Evolutionary conservation across 30 jellyfish, hydroid and myxozoan species (phyloP).

Genomic region (Hydractinia symbiolongicarpus): DNA sequence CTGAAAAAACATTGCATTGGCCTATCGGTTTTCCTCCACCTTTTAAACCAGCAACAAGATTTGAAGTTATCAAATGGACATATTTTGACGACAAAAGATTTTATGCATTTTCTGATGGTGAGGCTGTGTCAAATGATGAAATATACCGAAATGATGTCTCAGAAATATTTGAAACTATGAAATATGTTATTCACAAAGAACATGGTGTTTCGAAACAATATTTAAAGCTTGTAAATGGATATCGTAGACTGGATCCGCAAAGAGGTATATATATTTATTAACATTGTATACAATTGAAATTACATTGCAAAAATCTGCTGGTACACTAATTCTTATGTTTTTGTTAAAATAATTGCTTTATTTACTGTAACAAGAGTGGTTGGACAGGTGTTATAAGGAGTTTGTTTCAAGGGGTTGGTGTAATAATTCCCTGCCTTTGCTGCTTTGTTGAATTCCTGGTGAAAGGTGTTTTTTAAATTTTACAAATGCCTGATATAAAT

Average conservation of each 20-base stretch:
- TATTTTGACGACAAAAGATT: conserved; percentile 52
- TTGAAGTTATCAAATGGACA: conserved; percentile 94
- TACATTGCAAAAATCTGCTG: no score
- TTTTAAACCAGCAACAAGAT: conserved; percentile 79
- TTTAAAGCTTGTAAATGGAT: conserved; percentile 58
- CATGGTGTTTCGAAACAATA: not conserved
- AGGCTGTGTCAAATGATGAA: conserved; percentile 57
- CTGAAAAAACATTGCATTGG: conserved; percentile 84
- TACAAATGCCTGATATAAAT: no score
- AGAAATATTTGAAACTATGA: conserved; percentile 56
- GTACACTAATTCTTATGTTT: no score
- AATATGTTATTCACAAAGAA: conserved; percentile 43
- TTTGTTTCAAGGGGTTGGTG: no score
- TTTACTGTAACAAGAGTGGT: no score
- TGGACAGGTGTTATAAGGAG: no score
- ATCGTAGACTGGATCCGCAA: conserved; percentile 90
- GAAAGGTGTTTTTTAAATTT: no score
- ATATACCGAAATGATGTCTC: conserved; percentile 49
- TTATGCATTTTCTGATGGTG: conserved; percentile 53
- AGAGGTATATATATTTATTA: conserved; percentile 62
- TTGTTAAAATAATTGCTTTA: no score
- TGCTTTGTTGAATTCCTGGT: no score
- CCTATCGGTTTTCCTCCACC: conserved; percentile 93
- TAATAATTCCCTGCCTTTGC: no score
- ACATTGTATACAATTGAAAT: no score